Evolutionary conservation across 2,797 vertebrate species (phyloP).

Genomic region (Merluccius polli): DNA sequence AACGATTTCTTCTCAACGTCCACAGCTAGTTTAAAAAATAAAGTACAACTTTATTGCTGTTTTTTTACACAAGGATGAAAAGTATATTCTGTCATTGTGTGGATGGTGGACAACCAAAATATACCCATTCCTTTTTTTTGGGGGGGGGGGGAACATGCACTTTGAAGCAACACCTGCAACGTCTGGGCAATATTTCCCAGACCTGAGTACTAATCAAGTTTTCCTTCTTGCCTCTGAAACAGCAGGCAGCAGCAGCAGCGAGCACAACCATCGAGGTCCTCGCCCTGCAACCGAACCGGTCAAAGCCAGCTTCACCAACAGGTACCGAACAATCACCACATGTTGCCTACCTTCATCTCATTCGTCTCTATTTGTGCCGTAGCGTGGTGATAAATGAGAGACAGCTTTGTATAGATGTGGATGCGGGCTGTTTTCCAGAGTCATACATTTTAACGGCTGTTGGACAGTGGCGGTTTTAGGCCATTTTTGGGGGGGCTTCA

Average conservation of each 20-base stretch:
- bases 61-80: too few species aligned
- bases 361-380: too few species aligned
- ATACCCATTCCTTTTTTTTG: background rate
- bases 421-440: background rate
- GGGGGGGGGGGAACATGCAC: background rate
- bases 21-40: background rate
- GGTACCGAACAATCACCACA: background rate
- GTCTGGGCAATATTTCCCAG: background rate
- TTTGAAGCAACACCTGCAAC: constrained; percentile 1
- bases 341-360: background rate
- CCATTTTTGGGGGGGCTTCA: too few species aligned
- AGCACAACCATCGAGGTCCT: background rate
- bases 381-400: background rate
- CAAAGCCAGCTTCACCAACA: background rate
- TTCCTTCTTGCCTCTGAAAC: background rate
- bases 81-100: background rate
- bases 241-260: background rate
- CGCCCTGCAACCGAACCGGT: background rate
- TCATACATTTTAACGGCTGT: background rate
- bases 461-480: too few species aligned
- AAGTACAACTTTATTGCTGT: too few species aligned
- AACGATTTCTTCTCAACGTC: background rate
- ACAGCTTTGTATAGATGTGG: background rate
- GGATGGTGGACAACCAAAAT: background rate
- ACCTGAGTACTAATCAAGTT: background rate